A percentile compares a stretch with the other conserved stretches of the same genome.
Conservation (phyloP, 1,140 invertebrate species). For the Megalonaias nervosa region DNA sequence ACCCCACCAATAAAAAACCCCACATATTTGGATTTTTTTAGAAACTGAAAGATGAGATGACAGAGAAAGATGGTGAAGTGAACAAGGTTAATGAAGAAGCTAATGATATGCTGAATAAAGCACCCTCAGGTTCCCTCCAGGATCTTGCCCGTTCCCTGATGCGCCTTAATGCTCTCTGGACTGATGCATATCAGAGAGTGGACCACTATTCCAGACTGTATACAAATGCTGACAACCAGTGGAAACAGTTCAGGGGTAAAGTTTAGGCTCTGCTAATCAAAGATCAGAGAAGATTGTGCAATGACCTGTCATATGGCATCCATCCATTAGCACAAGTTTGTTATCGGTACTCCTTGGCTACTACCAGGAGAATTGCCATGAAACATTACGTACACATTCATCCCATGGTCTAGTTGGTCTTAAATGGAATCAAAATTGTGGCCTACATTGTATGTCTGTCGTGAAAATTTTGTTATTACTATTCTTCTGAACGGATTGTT, state of each 20-base stretch:
- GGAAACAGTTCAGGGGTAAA: constrained; percentile 59
- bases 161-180: constrained; percentile 62
- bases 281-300: too few relatives aligned
- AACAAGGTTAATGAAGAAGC: constrained; percentile 56
- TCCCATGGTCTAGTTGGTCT: too few relatives aligned
- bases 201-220: constrained; percentile 57
- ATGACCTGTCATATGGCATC: too few relatives aligned
- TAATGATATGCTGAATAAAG: constrained; percentile 57
- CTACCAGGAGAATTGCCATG: too few relatives aligned
- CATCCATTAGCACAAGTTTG: too few relatives aligned
- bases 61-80: constrained; percentile 51
- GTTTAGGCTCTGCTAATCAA: background rate
- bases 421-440: too few relatives aligned
- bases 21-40: constrained; percentile 26
- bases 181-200: constrained; percentile 55
- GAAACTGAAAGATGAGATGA: constrained; percentile 61
- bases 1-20: too few relatives aligned
- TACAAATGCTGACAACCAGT: constrained; percentile 50
- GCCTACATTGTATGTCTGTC: too few relatives aligned
- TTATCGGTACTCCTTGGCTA: too few relatives aligned
- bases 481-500: too few relatives aligned
- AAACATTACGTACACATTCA: too few relatives aligned
- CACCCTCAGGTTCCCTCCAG: constrained; percentile 57
- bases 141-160: constrained; percentile 62
- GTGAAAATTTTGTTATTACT: too few relatives aligned